A percentile compares a stretch with the other conserved stretches of the same genome.
Evolutionary conservation across 2,797 vertebrate species (phyloP).

Genomic region (Rhinoraja longicauda): DNA sequence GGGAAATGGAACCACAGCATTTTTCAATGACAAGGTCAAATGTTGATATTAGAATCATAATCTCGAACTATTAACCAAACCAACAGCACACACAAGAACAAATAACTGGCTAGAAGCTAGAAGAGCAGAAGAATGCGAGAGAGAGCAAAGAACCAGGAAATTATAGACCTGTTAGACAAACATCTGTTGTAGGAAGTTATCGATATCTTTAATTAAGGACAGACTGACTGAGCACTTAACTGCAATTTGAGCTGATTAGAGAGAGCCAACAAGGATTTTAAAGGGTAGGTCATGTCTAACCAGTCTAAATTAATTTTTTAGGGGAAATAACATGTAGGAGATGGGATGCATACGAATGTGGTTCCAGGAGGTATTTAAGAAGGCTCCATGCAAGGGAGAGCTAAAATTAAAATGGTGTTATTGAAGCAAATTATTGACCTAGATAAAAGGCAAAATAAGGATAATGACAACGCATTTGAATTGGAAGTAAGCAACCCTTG

Average conservation of each 20-base stretch:
- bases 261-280: conserved; percentile 3
- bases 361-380: background rate
- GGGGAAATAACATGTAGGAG: background rate
- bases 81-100: background rate
- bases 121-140: no score
- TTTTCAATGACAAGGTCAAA: background rate
- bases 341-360: background rate
- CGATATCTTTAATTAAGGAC: background rate
- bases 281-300: background rate
- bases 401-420: background rate
- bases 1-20: background rate
- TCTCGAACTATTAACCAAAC: background rate
- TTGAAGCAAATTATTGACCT: conserved; percentile 4
- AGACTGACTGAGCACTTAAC: background rate
- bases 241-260: background rate
- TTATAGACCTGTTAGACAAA: no score
- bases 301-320: background rate
- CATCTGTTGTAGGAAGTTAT: background rate
- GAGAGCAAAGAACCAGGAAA: no score
- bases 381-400: background rate
- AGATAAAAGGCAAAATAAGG: background rate
- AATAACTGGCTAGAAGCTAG: background rate
- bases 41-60: background rate
- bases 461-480: background rate
- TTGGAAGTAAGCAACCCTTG: background rate